Percentiles rank a stretch among this genome's conserved stretches.
Conservation (phyloP, 2,797 vertebrate genomes). For the Phyllotis vaccarum region DNA sequence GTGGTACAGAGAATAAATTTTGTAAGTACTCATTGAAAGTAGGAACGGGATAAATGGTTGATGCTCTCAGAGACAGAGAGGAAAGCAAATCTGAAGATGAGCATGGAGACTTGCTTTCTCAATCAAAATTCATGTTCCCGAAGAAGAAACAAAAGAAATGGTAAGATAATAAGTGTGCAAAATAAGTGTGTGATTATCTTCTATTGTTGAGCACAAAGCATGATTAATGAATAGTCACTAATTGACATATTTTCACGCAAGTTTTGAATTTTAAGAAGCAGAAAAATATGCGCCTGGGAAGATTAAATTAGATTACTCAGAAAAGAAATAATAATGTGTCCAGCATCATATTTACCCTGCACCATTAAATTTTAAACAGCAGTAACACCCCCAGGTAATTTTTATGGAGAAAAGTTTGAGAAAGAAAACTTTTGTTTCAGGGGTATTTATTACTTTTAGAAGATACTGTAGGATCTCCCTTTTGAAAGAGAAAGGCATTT, state of each 20-base stretch:
- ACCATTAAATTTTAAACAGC: slow-evolving; percentile 37
- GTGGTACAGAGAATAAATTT: not conserved
- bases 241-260: not conserved
- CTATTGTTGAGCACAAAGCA: slow-evolving; percentile 7
- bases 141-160: slow-evolving; percentile 55
- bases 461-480: not conserved
- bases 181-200: slow-evolving; percentile 21
- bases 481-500: not conserved
- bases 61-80: slow-evolving; percentile 9
- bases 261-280: slow-evolving; percentile 48
- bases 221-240: slow-evolving; percentile 60
- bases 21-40: slow-evolving; percentile 13
- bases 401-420: not conserved
- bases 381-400: not conserved
- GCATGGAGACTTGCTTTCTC: not conserved
- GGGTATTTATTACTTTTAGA: not conserved
- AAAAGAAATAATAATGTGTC: slow-evolving; percentile 21
- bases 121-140: slow-evolving; percentile 32
- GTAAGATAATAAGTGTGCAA: not conserved
- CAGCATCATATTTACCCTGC: not conserved
- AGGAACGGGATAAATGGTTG: not conserved
- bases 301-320: slow-evolving; percentile 33
- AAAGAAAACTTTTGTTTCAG: not conserved
- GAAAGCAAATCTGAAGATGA: not conserved
- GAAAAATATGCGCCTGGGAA: not conserved